Evolutionary conservation across 2,113 vertebrate genomes (phyloP), one percentile per base, ranked within the genome.

Genomic region (Cygnus atratus): DNA sequence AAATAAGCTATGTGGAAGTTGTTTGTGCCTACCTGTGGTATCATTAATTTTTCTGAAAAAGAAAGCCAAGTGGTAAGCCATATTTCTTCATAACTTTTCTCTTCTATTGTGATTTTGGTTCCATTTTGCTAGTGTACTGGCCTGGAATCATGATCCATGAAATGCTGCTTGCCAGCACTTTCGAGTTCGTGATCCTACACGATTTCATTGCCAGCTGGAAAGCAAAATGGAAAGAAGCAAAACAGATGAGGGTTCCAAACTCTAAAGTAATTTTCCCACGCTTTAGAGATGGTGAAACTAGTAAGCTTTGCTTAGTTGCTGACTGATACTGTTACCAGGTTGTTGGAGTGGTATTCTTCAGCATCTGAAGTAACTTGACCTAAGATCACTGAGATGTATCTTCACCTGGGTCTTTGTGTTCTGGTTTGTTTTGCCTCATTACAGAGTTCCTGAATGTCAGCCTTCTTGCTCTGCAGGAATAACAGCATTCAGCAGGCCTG

Each of bases 151-250:
- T 74, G 81, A 93, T 90, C 91, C 87, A 35, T 88, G 78, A 84
- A 91, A 62, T 11, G 8, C 83, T 95, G 58, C 91, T 80, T 96
- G 91, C 92, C 83, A 89, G 90, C 28, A 11, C 86, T 94, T 92
- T 16, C 12, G 91, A 93, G 86, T 93, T 95, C 83, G 91, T 93
- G 95, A 95, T 96, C 75, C 91, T 96, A 22, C 4, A 9, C 72
- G 66, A 65, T 84, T 83, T 94, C 86, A 55, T 83, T 96, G 97
- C 97, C 97, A 97, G 97, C 93, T 97, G 96, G 95, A 97, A 90
- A 86, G 63, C 91, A 89, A 90, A 95, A 94, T 92, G 93, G 90
- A 97, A 97, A 97, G 97, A 94, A 91, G 81, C 61, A 95, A 95
- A 96, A 48, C 70, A 95, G 83, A 85, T 55, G 41, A 90, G 87